Evolutionary conservation across 2,113 vertebrate species (phyloP).

Genomic region (cattle (Bos taurus)): ARS-UCD2.0 NC_037330.1:117439001-117439500

Average conservation of each 20-base stretch:
- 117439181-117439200: background rate
- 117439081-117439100: accelerated
- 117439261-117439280: accelerated
- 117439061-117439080: too few species aligned
- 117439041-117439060: accelerated
- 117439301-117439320: conserved; percentile 87
- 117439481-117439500: accelerated
- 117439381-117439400: conserved; percentile 75
- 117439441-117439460: background rate
- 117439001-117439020: background rate
- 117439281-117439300: background rate
- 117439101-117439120: accelerated
- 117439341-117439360: conserved; percentile 94
- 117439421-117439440: accelerated
- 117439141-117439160: accelerated
- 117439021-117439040: background rate
- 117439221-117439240: accelerated
- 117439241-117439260: background rate
- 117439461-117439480: background rate
- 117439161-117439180: accelerated
- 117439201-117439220: accelerated
- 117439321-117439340: conserved; percentile 85
- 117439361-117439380: conserved; percentile 90
- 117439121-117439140: background rate
- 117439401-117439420: accelerated